Evolutionary conservation across 2,888 invertebrate species (phyloP).

Genomic region (Calliopum simillimum): DNA sequence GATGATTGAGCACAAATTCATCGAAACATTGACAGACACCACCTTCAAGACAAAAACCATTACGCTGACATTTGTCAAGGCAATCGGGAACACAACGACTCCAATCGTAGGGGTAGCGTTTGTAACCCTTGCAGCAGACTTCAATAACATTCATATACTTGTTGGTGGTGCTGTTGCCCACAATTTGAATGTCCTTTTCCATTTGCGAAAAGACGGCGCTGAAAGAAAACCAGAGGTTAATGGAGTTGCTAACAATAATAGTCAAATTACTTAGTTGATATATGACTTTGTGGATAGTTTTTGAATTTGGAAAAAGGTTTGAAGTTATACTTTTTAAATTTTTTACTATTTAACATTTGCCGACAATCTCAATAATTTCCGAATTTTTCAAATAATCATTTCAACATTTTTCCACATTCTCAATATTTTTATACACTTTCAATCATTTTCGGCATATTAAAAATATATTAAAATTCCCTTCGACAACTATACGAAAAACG

Average conservation of each 20-base stretch:
- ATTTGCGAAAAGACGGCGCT: conserved; percentile 64
- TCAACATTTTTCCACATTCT: too few species aligned
- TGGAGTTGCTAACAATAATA: not conserved
- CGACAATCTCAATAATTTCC: too few species aligned
- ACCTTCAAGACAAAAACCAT: conserved; percentile 68
- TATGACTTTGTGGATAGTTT: not conserved
- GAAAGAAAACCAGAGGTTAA: not conserved
- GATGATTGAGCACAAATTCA: conserved; percentile 62
- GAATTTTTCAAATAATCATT: too few species aligned
- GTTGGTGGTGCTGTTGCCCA: conserved; percentile 66
- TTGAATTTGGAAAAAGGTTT: not conserved
- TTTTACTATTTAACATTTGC: too few species aligned
- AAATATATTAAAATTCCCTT: too few species aligned
- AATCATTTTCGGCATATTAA: too few species aligned
- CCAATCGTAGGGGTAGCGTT: conserved; percentile 73
- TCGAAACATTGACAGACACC: conserved; percentile 62
- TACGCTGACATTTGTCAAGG: conserved; percentile 58
- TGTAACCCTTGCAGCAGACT: conserved; percentile 80
- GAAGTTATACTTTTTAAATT: too few species aligned
- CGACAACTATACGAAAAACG: too few species aligned
- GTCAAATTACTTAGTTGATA: not conserved
- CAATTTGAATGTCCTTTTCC: conserved; percentile 60
- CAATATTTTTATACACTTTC: too few species aligned
- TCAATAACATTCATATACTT: conserved; percentile 71
- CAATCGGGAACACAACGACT: conserved; percentile 69